Evolutionary conservation across 2,888 invertebrate genomes (phyloP).

Genomic region (Oxytorus armatus): DNA sequence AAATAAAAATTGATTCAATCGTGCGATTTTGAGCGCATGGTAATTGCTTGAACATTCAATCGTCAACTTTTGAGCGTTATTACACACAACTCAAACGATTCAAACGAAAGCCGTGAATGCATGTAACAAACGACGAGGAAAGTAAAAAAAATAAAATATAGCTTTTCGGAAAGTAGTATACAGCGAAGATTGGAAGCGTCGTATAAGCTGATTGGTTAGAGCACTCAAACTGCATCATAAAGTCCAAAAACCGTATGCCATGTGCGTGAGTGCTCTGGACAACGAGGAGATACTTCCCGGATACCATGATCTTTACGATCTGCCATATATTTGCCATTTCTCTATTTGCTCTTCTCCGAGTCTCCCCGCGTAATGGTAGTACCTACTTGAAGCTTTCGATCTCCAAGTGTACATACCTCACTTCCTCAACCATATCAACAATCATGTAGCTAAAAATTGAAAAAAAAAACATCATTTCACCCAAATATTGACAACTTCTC

Average conservation of each 20-base stretch:
- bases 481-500: slow-evolving; percentile 7
- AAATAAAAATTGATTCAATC: too few relatives aligned
- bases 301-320: slow-evolving; percentile 62
- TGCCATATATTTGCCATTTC: slow-evolving; percentile 46
- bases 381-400: slow-evolving; percentile 46
- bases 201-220: slow-evolving; percentile 37
- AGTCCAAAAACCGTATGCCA: slow-evolving; percentile 57
- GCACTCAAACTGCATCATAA: slow-evolving; percentile 59
- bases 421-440: neutral
- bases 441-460: too few relatives aligned
- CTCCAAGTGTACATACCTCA: slow-evolving; percentile 7
- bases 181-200: slow-evolving; percentile 31
- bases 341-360: slow-evolving; percentile 47
- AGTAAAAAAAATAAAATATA: slow-evolving; percentile 26
- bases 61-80: neutral
- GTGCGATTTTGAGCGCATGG: too few relatives aligned
- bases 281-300: slow-evolving; percentile 40
- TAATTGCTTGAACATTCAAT: neutral
- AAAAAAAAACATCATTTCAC: slow-evolving; percentile 9
- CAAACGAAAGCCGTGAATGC: slow-evolving; percentile 15
- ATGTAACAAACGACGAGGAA: slow-evolving; percentile 28
- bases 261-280: slow-evolving; percentile 28
- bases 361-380: slow-evolving; percentile 7
- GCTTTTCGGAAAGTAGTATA: slow-evolving; percentile 31
- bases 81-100: neutral